Base-by-base conservation (phyloP, 2,888 invertebrate genomes). In the Drosophila prostipennis region DNA sequence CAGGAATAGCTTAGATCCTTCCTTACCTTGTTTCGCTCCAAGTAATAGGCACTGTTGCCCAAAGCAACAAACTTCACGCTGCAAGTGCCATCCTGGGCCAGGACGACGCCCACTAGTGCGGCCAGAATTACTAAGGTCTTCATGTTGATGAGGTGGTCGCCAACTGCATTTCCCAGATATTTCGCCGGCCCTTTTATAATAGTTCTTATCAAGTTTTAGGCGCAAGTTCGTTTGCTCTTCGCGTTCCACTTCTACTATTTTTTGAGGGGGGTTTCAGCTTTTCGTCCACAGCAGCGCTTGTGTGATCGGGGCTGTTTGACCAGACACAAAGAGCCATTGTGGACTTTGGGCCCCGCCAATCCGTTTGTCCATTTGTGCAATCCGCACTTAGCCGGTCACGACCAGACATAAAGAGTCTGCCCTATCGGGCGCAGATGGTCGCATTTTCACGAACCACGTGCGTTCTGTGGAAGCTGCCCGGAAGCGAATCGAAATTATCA, bases 401-500 rank as follows among this genome's bases (percentile, higher is more conserved):
- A 72, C 63, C 84, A 63, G 68, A 67, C 80, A 73, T 64, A 77
- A 78, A 77, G 76, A 71, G 78, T 42, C 61, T 63, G 58, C 40
- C 23, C 55, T 70, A 59, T 51, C 52, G 59, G 74, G 59, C 75
- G 69, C 87, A 86, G 83, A 72, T 87, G 87, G 67, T 81, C 64
- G 65, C 63, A 87, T 87, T 87, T 81, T 76, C 84, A 74, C 69
- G 81, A 77, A 82, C 80, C 88, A 86, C 87, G 87, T 86, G 63
- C 72, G 52, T 29, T 39, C 10, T 34, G 51, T 46, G 69, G 55
- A 60, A 63, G 42, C 54, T 55, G 77, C 69, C 74, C 77, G 78
- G 80, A 80, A 78, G 75, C 82, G 76, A 89, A 89, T 85, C 80
- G 82, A 89, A 90, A 90, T 90, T 90, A 90, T 90, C 90, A 89